A percentile compares a stretch with the other conserved stretches of the same genome.
Evolutionary conservation across 2,888 invertebrate species (phyloP).

Genomic region (Portevinia maculata): DNA sequence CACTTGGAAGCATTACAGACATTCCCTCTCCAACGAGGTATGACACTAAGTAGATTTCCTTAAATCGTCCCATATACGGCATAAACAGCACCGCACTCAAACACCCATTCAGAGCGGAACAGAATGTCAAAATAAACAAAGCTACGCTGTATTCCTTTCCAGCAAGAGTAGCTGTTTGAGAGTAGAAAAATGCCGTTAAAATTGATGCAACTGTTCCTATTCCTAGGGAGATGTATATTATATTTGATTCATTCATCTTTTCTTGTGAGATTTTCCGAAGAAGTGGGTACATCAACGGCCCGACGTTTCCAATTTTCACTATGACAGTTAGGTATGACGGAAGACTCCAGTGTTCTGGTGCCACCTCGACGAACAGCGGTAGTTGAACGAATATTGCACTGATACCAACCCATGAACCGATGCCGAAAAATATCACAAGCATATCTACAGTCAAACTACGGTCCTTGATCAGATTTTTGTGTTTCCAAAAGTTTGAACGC

Average conservation of each 20-base stretch:
- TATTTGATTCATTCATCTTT: conserved; percentile 83
- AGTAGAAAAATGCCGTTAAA: conserved; percentile 85
- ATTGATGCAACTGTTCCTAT: conserved; percentile 85
- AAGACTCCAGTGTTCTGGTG: conserved; percentile 94
- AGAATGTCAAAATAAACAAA: conserved; percentile 86
- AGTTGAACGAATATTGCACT: conserved; percentile 95
- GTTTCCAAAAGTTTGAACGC: too few species aligned
- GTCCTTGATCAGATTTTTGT: conserved; percentile 70
- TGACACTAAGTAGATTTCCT: conserved; percentile 89
- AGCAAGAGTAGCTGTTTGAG: conserved; percentile 84
- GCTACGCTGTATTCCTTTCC: conserved; percentile 84
- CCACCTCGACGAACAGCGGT: conserved; percentile 90
- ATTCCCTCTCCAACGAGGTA: conserved; percentile 93
- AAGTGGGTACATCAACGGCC: conserved; percentile 88
- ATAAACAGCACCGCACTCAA: conserved; percentile 94
- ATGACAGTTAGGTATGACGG: conserved; percentile 92
- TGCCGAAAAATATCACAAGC: conserved; percentile 90
- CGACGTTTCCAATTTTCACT: conserved; percentile 92
- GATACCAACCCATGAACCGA: conserved; percentile 93
- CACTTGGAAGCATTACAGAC: conserved; percentile 91
- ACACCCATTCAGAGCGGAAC: conserved; percentile 87
- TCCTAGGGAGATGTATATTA: conserved; percentile 84
- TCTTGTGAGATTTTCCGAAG: conserved; percentile 83
- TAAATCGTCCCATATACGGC: conserved; percentile 91
- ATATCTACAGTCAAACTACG: conserved; percentile 85